Conservation (phyloP, 2,797 vertebrate genomes). For the Chaenodraco wilsoni region DNA sequence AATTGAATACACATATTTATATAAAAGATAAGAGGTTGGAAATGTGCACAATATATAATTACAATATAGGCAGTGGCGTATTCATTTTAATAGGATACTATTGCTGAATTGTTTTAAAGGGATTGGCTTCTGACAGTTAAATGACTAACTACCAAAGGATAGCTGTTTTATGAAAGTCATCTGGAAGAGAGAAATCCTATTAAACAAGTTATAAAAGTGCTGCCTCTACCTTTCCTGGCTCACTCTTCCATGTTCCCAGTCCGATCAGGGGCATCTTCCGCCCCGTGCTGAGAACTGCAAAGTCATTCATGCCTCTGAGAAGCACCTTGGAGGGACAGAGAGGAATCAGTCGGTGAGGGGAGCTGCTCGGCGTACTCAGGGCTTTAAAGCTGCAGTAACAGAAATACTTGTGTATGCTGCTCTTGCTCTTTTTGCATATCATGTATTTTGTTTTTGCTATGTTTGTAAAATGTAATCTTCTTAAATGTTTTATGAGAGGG, state of each 20-base stretch:
- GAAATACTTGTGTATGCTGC: background rate
- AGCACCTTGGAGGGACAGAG: conserved; percentile 66
- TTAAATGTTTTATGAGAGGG: no score
- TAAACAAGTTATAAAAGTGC: background rate
- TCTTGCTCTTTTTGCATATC: no score
- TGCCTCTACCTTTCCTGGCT: conserved; percentile 89
- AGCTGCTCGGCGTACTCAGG: conserved; percentile 1
- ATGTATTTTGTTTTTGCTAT: no score
- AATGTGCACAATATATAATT: no score
- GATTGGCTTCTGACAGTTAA: no score
- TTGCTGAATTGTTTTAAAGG: no score
- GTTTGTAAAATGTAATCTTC: no score
- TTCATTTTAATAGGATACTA: no score
- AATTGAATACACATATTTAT: no score
- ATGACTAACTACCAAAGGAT: background rate
- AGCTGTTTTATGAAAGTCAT: background rate
- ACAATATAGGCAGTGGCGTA: no score
- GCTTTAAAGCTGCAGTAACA: conserved; percentile 32
- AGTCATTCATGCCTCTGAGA: conserved; percentile 87
- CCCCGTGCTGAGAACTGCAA: conserved; percentile 88
- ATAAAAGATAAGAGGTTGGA: no score
- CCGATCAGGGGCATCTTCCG: conserved; percentile 95
- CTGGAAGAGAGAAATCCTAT: background rate
- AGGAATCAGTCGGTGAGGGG: conserved; percentile 15
- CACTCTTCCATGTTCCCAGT: conserved; percentile 97